phyloP scores from a whole-genome alignment of 2,888 invertebrate species.

The Steinernema scapterisci region DNA sequence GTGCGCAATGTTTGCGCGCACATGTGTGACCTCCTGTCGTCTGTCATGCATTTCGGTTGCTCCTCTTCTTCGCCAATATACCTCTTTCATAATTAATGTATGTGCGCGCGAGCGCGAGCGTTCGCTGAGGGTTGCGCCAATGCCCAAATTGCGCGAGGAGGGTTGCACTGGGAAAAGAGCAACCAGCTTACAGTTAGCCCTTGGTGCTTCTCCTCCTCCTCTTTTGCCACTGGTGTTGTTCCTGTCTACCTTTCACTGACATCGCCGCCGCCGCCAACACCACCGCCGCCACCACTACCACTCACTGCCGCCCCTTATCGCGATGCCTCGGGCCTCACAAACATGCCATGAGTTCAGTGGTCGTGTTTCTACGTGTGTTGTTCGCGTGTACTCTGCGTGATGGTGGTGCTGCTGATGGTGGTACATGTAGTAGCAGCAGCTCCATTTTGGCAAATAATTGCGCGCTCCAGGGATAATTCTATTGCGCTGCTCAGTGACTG shows the following conservation, averaged over 20 bases:
- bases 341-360: conserved; percentile 1
- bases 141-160: conserved; percentile 9
- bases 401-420: too few relatives aligned
- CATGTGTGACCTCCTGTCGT: conserved; percentile 24
- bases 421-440: conserved; percentile 18
- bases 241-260: not conserved
- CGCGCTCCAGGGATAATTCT: conserved; percentile 27
- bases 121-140: conserved; percentile 36
- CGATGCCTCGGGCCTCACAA: not conserved
- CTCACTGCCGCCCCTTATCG: conserved; percentile 4
- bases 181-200: conserved; percentile 15
- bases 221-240: not conserved
- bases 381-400: not conserved
- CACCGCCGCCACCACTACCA: not conserved
- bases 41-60: conserved; percentile 19
- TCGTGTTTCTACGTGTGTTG: not conserved
- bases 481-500: conserved; percentile 21
- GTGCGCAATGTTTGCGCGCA: conserved; percentile 27
- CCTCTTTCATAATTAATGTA: conserved; percentile 24
- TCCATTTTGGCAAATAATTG: conserved; percentile 25
- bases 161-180: not conserved
- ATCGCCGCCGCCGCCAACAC: not conserved
- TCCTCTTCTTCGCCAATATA: conserved; percentile 21
- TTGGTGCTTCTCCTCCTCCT: not conserved
- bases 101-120: conserved; percentile 40